These are phyloP conservation scores for Sphaerophoria rueppellii DNA, from an alignment of 2,888 invertebrate species.

Conservation along the genomic window DNA sequence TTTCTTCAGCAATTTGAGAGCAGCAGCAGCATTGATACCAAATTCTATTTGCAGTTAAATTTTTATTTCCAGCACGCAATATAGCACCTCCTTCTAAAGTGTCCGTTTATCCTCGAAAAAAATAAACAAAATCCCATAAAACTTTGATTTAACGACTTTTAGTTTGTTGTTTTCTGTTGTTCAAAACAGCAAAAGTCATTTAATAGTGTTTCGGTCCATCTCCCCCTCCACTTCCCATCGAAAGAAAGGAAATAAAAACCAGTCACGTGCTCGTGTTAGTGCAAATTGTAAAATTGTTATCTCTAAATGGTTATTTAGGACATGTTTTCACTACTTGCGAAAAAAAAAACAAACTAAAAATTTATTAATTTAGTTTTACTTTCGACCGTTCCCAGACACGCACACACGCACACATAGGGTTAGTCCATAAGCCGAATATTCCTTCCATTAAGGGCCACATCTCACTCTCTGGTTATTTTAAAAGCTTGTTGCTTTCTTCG, in stretches of 20 bases:
- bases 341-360: slow-evolving; percentile 20
- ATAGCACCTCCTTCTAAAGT: background rate
- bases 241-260: slow-evolving; percentile 49
- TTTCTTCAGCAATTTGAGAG: too few relatives aligned
- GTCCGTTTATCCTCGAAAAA: background rate
- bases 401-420: background rate
- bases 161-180: background rate
- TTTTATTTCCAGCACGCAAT: slow-evolving; percentile 2
- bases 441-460: background rate
- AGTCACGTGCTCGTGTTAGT: slow-evolving; percentile 58
- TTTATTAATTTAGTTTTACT: slow-evolving; percentile 37
- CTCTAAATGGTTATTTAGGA: slow-evolving; percentile 51
- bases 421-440: background rate
- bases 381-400: slow-evolving; percentile 32
- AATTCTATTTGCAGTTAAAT: background rate
- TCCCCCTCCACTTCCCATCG: slow-evolving; percentile 8
- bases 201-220: slow-evolving; percentile 14
- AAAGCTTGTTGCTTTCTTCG: slow-evolving; percentile 51
- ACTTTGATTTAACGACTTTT: slow-evolving; percentile 16
- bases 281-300: slow-evolving; percentile 67
- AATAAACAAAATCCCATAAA: slow-evolving; percentile 29
- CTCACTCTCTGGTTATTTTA: background rate
- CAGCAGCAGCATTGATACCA: too few relatives aligned
- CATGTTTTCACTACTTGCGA: slow-evolving; percentile 56
- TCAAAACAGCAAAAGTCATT: background rate